Evolutionary conservation across 2,113 vertebrate genomes (phyloP), one percentile per base, ranked within the genome.

Genomic region (Lipophrys pholis): DNA sequence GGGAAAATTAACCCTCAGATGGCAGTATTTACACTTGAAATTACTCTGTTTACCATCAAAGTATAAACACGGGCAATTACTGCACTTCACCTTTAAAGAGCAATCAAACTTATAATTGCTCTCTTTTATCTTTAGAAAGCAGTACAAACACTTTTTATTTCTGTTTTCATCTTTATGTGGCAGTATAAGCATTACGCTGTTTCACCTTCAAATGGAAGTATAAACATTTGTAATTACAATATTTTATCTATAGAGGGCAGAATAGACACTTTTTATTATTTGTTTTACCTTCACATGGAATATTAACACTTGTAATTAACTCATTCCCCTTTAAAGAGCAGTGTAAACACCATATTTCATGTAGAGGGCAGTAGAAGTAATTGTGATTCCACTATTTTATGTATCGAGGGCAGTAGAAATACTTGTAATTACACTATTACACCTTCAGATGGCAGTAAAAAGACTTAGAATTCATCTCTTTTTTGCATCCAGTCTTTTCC

Each of bases 401-500:
- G 14, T 49, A 1, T 15, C n/a, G 46, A 15, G 14, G 46, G 17
- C 40, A 6, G 11, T 43, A 8, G 17, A 46, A 61, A 36, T 7
- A 12, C 6, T 4, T 1, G n/a, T 30, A 11, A 3, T 68, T 14
- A 14, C 15, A 1, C 0, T 1, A 8, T 56, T 52, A 6, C 5
- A 1, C 30, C 64, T 41, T 9, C 17, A 41, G 57, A 10, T 50
- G 52, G 73, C 40, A 11, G 58, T n/a, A 0, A 0, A 36, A 51
- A 63, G 12, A 7, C 5, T 16, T 12, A 1, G 8, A 3, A 1
- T 48, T 8, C 6, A 11, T 38, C 46, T 77, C 48, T 72, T 61
- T 68, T 60, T 42, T 71, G 53, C 49, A 30, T 2, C 6, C 80
- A 95, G 95, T 78, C 90, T 41, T 99, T 98, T 83, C 61, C 86